Conservation (phyloP, 2,113 vertebrate species). For the Eidolon helvum region DNA sequence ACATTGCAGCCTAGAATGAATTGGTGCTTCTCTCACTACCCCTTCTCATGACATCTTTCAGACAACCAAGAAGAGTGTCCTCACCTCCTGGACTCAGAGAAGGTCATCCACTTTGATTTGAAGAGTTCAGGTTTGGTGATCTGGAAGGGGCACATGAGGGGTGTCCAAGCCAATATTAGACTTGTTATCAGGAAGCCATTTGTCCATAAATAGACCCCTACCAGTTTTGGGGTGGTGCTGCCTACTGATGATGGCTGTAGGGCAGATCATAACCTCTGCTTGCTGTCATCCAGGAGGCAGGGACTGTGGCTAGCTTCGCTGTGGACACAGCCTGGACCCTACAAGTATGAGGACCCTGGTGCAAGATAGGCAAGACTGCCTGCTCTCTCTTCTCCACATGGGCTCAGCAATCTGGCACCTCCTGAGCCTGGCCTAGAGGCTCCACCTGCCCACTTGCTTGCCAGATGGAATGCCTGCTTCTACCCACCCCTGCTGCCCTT, state of each 20-base stretch:
- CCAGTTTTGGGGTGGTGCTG: neutral
- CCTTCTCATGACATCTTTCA: neutral
- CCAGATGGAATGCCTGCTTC: constrained; percentile 8
- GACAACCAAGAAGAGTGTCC: neutral
- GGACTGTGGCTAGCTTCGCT: neutral
- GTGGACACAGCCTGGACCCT: neutral
- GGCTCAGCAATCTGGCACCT: neutral
- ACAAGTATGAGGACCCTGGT: neutral
- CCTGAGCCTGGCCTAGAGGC: neutral
- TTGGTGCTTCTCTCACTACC: neutral
- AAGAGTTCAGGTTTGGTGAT: neutral
- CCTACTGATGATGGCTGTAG: neutral
- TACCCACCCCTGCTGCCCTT: neutral
- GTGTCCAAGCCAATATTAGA: too few species aligned
- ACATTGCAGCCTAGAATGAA: neutral
- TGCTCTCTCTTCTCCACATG: neutral
- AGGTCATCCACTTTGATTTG: neutral
- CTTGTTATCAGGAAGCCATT: neutral
- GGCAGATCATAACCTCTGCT: neutral
- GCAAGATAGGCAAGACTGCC: neutral
- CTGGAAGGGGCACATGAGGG: neutral
- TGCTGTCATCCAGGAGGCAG: neutral
- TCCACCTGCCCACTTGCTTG: neutral
- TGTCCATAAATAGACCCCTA: neutral
- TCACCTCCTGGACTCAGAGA: neutral